Evolutionary conservation across 1,140 invertebrate species (phyloP).

Genomic region (Solenopsis invicta): DNA sequence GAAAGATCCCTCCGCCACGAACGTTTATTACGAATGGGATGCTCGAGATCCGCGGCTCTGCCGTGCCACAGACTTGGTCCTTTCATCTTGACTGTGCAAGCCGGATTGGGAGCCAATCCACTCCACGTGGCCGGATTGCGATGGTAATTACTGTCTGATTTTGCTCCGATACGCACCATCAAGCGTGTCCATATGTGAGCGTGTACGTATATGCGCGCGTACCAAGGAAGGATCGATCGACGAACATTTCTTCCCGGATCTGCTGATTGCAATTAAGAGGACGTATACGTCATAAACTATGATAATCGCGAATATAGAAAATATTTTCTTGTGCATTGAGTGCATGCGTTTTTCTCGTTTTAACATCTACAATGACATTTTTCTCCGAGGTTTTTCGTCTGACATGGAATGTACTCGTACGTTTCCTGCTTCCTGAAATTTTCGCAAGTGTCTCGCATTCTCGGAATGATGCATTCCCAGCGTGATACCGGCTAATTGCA

Average conservation of each 20-base stretch:
- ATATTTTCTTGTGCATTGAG: background rate
- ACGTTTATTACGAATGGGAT: constrained; percentile 75
- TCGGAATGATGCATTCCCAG: background rate
- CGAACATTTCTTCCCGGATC: constrained; percentile 62
- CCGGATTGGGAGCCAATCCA: constrained; percentile 49
- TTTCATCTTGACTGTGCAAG: constrained; percentile 35
- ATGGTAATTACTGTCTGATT: constrained; percentile 79
- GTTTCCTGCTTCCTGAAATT: background rate
- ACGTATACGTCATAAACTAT: background rate
- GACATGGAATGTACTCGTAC: background rate
- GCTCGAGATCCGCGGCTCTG: constrained; percentile 55
- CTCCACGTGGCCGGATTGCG: constrained; percentile 67
- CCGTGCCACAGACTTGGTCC: constrained; percentile 46
- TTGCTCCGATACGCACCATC: constrained; percentile 66
- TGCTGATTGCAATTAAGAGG: constrained; percentile 75
- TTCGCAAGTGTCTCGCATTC: background rate
- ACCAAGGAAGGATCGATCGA: constrained; percentile 71
- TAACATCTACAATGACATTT: too few relatives aligned
- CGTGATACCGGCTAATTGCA: constrained; percentile 11
- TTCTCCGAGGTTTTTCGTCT: background rate
- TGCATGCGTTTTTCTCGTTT: too few relatives aligned
- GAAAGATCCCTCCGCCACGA: constrained; percentile 66
- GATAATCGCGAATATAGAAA: background rate
- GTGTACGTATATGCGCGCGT: background rate
- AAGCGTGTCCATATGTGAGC: constrained; percentile 28